These are phyloP conservation scores for Nothobranchius furzeri DNA, from an alignment of 2,113 vertebrate genomes.

Conservation along the genomic window DNA sequence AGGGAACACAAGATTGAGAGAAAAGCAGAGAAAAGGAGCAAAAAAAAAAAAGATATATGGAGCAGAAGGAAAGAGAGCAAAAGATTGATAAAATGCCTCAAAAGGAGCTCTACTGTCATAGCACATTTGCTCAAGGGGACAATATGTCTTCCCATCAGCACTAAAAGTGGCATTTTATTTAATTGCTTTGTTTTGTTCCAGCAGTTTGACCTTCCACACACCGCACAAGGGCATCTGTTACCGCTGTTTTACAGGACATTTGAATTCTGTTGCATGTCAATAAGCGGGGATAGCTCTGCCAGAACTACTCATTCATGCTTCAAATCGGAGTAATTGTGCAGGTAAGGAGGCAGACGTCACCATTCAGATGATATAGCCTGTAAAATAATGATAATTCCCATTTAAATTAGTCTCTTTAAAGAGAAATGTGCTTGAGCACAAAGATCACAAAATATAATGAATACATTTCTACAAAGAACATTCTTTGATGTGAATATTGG, in stretches of 20 bases:
- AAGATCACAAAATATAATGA: slow-evolving; percentile 16
- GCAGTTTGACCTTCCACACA: background rate
- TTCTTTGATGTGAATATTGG: slow-evolving; percentile 47
- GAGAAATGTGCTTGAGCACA: slow-evolving; percentile 20
- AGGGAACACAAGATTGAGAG: slow-evolving; percentile 48
- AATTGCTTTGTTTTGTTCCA: background rate
- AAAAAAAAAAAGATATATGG: slow-evolving; percentile 22
- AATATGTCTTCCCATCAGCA: slow-evolving; percentile 6
- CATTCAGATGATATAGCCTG: background rate
- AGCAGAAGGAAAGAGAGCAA: slow-evolving; percentile 4
- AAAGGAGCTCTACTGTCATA: slow-evolving; percentile 33
- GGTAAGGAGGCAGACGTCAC: background rate
- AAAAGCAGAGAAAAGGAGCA: slow-evolving; percentile 6
- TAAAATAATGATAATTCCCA: no score
- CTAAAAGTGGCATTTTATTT: background rate
- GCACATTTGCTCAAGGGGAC: slow-evolving; percentile 41
- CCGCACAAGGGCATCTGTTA: background rate
- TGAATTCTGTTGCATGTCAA: background rate
- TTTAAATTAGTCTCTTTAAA: background rate
- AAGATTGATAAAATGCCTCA: slow-evolving; percentile 24
- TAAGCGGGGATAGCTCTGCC: background rate
- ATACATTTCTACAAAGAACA: slow-evolving; percentile 14
- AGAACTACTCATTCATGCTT: background rate
- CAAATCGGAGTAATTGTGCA: background rate
- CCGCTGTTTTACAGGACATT: background rate